These are phyloP conservation scores for Chiloscyllium plagiosum DNA, from an alignment of 2,113 vertebrate genomes.

Conservation along the genomic window DNA sequence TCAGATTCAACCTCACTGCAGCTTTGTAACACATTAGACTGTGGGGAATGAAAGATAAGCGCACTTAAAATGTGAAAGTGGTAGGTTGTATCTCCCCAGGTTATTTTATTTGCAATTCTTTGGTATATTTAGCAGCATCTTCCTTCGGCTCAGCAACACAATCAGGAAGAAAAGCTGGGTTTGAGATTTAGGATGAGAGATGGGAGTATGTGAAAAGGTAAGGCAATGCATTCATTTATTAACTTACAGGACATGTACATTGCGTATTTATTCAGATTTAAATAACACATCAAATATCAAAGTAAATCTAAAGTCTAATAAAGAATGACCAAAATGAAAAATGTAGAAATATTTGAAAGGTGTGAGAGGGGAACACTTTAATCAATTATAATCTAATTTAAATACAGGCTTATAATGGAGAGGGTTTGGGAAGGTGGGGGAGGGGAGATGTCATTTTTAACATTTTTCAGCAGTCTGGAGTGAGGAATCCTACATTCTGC, in stretches of 20 bases:
- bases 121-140: constrained; percentile 29
- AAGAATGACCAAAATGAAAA: neutral
- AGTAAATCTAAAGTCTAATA: neutral
- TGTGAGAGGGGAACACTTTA: neutral
- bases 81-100: constrained; percentile 15
- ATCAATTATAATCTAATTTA: neutral
- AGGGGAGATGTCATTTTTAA: neutral
- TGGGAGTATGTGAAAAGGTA: constrained; percentile 17
- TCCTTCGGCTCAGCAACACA: neutral
- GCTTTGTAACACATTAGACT: constrained; percentile 21
- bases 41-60: neutral
- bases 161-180: neutral
- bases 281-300: constrained; percentile 11
- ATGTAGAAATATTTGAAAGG: neutral
- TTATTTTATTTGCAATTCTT: constrained; percentile 15
- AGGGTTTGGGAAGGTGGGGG: neutral
- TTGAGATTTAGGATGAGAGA: constrained; percentile 27
- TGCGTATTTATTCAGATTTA: neutral
- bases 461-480: neutral
- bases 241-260: neutral
- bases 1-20: constrained; percentile 12
- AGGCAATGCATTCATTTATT: constrained; percentile 26
- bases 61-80: neutral
- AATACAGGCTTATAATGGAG: neutral
- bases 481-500: neutral